phyloP scores from a whole-genome alignment of 2,113 vertebrate species.

The Daphoenositta chrysoptera region DNA sequence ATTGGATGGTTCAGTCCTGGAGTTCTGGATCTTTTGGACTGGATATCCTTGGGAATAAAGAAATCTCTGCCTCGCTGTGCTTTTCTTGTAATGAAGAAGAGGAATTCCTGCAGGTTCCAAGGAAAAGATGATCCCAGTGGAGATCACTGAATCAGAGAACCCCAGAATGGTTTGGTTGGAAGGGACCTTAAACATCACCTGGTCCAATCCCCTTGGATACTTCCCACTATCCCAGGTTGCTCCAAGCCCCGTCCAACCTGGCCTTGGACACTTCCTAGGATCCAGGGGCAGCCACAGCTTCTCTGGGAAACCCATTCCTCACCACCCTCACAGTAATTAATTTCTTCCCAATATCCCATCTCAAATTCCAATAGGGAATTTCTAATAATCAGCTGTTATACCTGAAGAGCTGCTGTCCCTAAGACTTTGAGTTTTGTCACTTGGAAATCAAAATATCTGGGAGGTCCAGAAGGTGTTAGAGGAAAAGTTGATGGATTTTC shows the following conservation, averaged over 20 bases:
- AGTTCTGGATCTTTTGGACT: not conserved
- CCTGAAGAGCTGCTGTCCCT: too few relatives aligned
- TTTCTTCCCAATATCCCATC: not conserved
- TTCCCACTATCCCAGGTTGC: rapidly evolving
- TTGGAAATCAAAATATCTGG: not conserved
- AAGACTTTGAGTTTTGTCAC: not conserved
- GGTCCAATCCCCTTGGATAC: not conserved
- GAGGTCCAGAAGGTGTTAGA: not conserved
- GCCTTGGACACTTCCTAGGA: not conserved
- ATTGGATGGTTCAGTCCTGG: not conserved
- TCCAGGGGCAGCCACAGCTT: not conserved
- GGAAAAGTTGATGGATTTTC: not conserved
- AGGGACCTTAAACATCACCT: not conserved
- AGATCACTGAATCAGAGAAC: not conserved
- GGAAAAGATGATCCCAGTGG: not conserved
- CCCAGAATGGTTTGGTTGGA: not conserved
- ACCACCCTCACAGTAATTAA: not conserved
- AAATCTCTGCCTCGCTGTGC: not conserved
- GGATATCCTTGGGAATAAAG: not conserved
- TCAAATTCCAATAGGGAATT: not conserved
- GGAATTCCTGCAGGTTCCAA: not conserved
- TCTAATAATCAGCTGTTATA: rapidly evolving
- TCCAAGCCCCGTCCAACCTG: not conserved
- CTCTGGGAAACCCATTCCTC: not conserved
- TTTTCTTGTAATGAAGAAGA: not conserved